Base-by-base conservation (phyloP, 2,888 invertebrate genomes). In the Caradrina kadenii region DNA sequence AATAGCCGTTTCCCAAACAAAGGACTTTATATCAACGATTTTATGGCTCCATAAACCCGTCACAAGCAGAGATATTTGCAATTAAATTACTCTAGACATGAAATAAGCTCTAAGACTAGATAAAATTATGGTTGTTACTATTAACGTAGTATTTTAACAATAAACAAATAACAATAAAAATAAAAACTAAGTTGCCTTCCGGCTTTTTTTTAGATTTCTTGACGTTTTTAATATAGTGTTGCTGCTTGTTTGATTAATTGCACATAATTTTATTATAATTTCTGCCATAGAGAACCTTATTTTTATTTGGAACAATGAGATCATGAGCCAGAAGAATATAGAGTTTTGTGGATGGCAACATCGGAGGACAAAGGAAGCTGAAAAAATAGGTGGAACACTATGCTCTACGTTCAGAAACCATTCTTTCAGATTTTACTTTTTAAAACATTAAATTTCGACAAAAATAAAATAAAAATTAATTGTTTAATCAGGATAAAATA, bases 181-280 rank as follows among this genome's bases (percentile, higher is more conserved):
- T 90, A 93, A 95, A 88, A 94, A 91, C 90, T 91, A 93, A 85
- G 81, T 83, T 92, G 93, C 93, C 91, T 90, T 93, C 92, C 94
- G 94, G 94, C 93, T 92, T 93, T 94, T 92, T 92, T 91, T 84
- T 86, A 83, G 74, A 86, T 92, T 87, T 93, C 94, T 95, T 95
- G 95, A 95, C 95, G 91, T 94, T 94, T 94, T 90, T 91, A 92
- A 93, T 92, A 90, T 90, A 92, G 95, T 94, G 95, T 94, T 95
- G 94, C 94, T 92, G 92, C 92, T 86, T 83, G 83, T 85, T 87
- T 89, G 89, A 91, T 91, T 95, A 94, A 94, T 95, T 93, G 92
- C 91, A 90, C 92, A 92, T 93, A 91, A 92, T 90, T 91, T 89
- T 89, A 91, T 85, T 87, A 88, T 89, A 89, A 87, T 87, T 84